Base-by-base conservation (phyloP, 2,888 invertebrate species). In the Hyalella azteca region DNA sequence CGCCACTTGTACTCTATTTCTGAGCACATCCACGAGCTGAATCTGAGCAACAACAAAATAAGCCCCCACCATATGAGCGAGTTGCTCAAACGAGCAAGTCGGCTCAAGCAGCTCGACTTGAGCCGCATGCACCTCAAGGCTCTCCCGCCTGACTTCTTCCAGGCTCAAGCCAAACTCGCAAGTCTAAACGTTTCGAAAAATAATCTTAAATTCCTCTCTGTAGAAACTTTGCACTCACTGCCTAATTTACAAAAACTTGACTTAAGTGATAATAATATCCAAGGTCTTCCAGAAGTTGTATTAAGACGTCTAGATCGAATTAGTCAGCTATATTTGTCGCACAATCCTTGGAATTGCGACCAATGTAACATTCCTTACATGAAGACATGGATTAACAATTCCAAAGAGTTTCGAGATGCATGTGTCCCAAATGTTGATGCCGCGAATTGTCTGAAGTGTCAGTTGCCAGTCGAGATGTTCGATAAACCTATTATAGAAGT, bases 241-340 rank as follows among this genome's bases (percentile, higher is more conserved):
- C 86, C 86, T n/a, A 88, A 90, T 81, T 87, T 93, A 81, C 89
- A 89, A 82, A 87, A 88, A 80, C 88, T 93, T 81, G 89, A 91
- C 86, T 88, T 95, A 85, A 91, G 93, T 73, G 90, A 91, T 86
- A 95, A 95, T 87, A 91, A 93, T 75, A 89, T 95, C 85, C 93
- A 92, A 49, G 91, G 93, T 87, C 90, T 95, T 85, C 92, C 93
- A 84, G 82, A 84, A 77, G 79, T 81, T 39, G 78, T 81, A 40
- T 85, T 87, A 36, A 85, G 86, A 77, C 84, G 84, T 36, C 82
- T 87, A 22, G 86, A 87, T 76, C 78, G 86, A 7, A 86, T 86
- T 15, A 77, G 84, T 36, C 86, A 87, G 81, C 77, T 86, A 11
- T 77, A 81, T 29, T 81, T 87, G 73, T 83, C 86, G 48, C 84